Conservation (phyloP, 1,140 invertebrate species). For the Pseudomyrmex cubaensis region DNA sequence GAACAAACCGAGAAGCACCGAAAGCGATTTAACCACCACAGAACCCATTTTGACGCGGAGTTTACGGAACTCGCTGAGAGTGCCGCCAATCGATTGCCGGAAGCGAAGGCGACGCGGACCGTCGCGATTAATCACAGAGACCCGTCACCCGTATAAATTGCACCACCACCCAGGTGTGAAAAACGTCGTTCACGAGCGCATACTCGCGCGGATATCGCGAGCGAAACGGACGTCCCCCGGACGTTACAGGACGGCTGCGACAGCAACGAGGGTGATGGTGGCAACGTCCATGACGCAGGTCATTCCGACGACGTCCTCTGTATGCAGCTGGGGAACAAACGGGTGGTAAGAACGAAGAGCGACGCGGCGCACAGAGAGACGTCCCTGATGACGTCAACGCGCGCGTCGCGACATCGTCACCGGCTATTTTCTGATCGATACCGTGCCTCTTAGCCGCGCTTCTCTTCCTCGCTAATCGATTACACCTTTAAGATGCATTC, state of each 20-base stretch:
- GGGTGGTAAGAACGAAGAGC: background rate
- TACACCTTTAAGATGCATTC: too few relatives aligned
- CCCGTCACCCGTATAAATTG: constrained; percentile 10
- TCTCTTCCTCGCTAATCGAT: constrained; percentile 23
- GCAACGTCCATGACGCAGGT: constrained; percentile 32
- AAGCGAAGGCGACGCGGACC: constrained; percentile 49
- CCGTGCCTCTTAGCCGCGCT: background rate
- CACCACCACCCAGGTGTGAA: constrained; percentile 6
- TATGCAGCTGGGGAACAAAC: too few relatives aligned
- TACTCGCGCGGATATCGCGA: constrained; percentile 16
- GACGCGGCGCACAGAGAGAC: background rate
- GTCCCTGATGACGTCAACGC: constrained; percentile 37
- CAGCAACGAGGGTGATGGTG: background rate
- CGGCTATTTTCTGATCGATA: constrained; percentile 60
- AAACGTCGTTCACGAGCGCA: constrained; percentile 25
- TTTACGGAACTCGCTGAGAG: background rate
- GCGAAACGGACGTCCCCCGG: background rate
- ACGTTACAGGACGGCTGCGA: background rate
- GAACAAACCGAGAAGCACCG: constrained; percentile 96
- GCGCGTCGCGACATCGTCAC: background rate
- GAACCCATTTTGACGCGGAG: constrained; percentile 86
- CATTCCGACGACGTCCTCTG: constrained; percentile 35
- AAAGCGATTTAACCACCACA: constrained; percentile 95
- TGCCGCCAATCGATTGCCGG: constrained; percentile 40
- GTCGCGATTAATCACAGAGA: constrained; percentile 49